Evolutionary conservation across 2,888 invertebrate species (phyloP), one percentile per base, ranked within the genome.

Genomic region (Drosophila basisetae): DNA sequence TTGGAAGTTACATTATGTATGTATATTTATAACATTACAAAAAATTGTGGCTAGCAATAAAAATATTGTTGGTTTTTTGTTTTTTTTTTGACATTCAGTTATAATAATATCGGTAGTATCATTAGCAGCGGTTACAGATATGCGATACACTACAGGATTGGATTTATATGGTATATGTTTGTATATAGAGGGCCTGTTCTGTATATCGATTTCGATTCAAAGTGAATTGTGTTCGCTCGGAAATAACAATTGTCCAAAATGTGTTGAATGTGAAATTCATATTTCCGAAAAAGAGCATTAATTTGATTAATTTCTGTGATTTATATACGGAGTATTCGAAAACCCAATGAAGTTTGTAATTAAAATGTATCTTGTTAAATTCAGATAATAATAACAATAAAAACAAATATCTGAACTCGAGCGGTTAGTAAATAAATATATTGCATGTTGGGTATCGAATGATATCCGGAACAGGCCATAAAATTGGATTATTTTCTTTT

Each of bases 11-110:
- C 37, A 58, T 68, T 63, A 73, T 68, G 56, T 63, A 69, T 55
- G 49, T 58, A 55, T 71, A 41, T 65, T 47, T 18, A 25, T 47
- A 80, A 78, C 82, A 82, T 76, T 80, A 80, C 76, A 80, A 78
- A 87, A 85, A 85, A 85, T 85, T 85, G 89, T 87, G 82, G 87
- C 85, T 85, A 85, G 84, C 89, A 78, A 80, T 85, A 84, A 87
- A 89, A 85, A 86, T 84, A 78, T 74, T 74, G 70, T 79, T 43
- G n/a, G 9, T 43, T 43, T 22, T 22, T 69, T 69, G 18, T 7
- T 47, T 47, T 47, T 25, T 25, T 4, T 47, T 56, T 73, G 80
- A 87, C 88, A 80, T 76, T 84, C 61, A 76, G 62, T 79, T 78
- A 73, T 76, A 80, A 66, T 82, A 82, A 73, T 80, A 79, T 80